These are phyloP conservation scores for Taenioides sp. DNA, from an alignment of 2,797 vertebrate genomes.

Conservation along the genomic window DNA sequence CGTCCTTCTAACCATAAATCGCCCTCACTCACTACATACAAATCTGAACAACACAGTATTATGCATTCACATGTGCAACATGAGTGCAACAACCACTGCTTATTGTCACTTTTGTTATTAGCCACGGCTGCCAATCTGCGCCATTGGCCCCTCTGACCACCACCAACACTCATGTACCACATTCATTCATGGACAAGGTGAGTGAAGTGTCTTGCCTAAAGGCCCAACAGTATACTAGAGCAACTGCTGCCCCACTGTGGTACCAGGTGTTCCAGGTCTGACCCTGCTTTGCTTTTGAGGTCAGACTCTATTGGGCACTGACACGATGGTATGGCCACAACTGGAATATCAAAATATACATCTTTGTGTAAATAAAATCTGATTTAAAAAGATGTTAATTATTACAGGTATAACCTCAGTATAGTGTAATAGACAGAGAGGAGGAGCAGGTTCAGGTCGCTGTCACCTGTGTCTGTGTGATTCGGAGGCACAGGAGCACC, in stretches of 20 bases:
- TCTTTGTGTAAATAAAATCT: conserved; percentile 11
- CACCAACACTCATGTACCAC: neutral
- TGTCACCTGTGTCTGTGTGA: conserved; percentile 72
- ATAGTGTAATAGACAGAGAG: conserved; percentile 64
- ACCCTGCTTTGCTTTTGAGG: neutral
- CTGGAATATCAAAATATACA: neutral
- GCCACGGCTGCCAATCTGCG: neutral
- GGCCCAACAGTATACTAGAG: neutral
- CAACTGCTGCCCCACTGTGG: too few species aligned
- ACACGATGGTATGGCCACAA: neutral
- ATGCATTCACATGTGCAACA: too few species aligned
- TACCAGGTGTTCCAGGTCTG: neutral
- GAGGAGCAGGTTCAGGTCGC: conserved; percentile 74
- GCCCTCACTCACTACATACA: neutral
- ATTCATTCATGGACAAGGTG: neutral
- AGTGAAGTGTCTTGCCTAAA: neutral
- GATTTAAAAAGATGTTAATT: conserved; percentile 13
- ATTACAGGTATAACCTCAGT: conserved; percentile 40
- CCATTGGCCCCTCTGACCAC: neutral
- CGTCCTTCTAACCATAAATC: neutral
- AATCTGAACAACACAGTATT: too few species aligned
- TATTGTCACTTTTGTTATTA: too few species aligned
- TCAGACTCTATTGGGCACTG: neutral
- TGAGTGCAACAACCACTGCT: too few species aligned
- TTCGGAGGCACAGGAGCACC: conserved; percentile 67